Evolutionary conservation across 2,888 invertebrate species (phyloP), one percentile per base, ranked within the genome.

Genomic region (Eupithecia centaureata): DNA sequence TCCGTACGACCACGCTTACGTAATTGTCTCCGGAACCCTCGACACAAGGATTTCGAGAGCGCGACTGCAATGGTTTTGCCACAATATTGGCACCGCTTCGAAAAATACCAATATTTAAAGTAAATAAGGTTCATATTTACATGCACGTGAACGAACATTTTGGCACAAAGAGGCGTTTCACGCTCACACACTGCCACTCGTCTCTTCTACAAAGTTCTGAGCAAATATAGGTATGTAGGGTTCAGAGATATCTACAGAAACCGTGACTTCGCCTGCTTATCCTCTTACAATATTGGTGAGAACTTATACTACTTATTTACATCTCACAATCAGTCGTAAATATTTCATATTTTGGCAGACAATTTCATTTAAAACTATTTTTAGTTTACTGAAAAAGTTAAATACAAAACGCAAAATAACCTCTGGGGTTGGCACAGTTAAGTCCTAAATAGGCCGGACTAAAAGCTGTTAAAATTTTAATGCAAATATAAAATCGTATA

Each of bases 201-300:
- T 77, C 77, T 83, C 80, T 76, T 86, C 91, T 89, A n/a, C 90
- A 86, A 81, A 83, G 81, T 85, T 88, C 91, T 92, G 93, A 93
- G 93, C 92, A 93, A 93, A 90, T 92, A 88, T 92, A 92, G 93
- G 91, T 90, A 93, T 92, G 91, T 91, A 86, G 83, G 54, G 86
- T 82, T 82, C 73, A 81, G 85, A 81, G 74, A 79, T 82, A 91
- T 91, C 92, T 92, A 92, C 89, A 91, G 84, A 87, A 86, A 86
- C 85, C 80, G 83, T 85, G 84, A 81, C 83, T 79, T 86, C 86
- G 81, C 81, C 85, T 82, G 83, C 84, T 82, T 83, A 81, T 85
- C 80, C 80, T 82, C 86, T 89, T 89, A 88, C 76, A 86, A 82
- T 86, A 88, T 85, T 83, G 88, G 87, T 89, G 89, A 91, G 87